Conservation (phyloP, 1,140 invertebrate genomes). For the Ceratina calcarata region DNA sequence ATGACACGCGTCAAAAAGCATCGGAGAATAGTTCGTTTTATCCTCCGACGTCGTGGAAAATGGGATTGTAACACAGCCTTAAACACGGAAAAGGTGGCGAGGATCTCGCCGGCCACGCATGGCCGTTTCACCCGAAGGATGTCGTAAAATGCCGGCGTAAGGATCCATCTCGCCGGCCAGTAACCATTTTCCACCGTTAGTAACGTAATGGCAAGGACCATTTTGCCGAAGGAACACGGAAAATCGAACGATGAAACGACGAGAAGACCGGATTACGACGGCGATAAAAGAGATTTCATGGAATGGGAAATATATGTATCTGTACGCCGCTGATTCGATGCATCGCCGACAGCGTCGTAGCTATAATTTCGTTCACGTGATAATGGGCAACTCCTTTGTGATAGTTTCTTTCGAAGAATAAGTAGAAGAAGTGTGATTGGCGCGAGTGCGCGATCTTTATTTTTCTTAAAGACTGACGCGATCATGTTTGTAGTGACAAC, state of each 20-base stretch:
- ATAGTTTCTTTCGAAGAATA: background rate
- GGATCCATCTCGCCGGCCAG: constrained; percentile 41
- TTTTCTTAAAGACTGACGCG: constrained; percentile 15
- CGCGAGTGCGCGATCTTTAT: constrained; percentile 45
- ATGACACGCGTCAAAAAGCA: background rate
- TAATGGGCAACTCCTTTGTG: background rate
- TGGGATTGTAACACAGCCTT: constrained; percentile 14
- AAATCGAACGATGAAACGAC: background rate
- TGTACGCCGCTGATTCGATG: background rate
- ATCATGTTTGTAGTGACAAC: constrained; percentile 52
- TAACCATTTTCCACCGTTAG: constrained; percentile 47
- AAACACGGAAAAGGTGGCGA: constrained; percentile 48
- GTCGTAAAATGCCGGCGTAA: constrained; percentile 64
- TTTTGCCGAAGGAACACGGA: background rate
- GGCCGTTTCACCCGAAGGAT: constrained; percentile 61
- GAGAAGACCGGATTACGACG: background rate
- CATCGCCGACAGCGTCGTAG: too few species aligned
- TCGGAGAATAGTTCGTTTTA: background rate
- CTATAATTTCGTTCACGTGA: background rate
- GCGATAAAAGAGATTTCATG: background rate
- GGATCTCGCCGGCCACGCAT: constrained; percentile 56
- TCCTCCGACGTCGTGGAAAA: background rate
- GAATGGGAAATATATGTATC: background rate
- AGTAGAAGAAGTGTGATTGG: constrained; percentile 46
- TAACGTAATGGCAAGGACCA: background rate